Evolutionary conservation across 2,888 invertebrate species (phyloP), one percentile per base, ranked within the genome.

Genomic region (Himalopsyche japonica): DNA sequence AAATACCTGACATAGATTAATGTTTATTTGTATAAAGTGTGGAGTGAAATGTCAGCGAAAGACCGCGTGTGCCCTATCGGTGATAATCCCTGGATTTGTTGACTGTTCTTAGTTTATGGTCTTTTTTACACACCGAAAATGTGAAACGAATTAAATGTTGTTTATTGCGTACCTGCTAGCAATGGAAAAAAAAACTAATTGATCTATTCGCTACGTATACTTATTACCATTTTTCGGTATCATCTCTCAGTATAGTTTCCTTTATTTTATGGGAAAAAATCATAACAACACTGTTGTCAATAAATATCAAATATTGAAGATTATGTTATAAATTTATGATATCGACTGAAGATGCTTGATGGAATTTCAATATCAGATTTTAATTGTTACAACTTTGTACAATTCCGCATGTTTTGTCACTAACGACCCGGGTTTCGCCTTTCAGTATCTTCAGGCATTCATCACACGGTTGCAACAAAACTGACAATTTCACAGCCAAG

Each of bases 1-100:
- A 91, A 89, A 89, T 90, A 92, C 91, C 92, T 91, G 92, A 92
- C 92, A 89, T 90, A 91, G 92, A 92, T 92, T 92, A 92, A 92
- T 92, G 92, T 91, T 92, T 92, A 92, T 92, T 92, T 92, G 86
- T 82, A 78, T 47, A 37, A 43, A 78, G 47, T 78, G 78, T 34
- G 78, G 20, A 78, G 49, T 79, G 79, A 76, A 82, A 82, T 79
- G 82, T 32, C 79, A 78, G 24, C 78, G 34, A 79, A 12, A 64
- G 20, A 86, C 86, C 84, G 86, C 86, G 81, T 86, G 86, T 80
- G 84, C 80, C 81, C 49, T 57, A 84, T 86, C 86, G 82, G 18
- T 37, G 37, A n/a, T 86, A 86, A 86, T 80, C 80, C 86, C 57
- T n/a, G 30, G 49, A 79, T 70, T 70, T 70, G 70, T 70, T 10